Evolutionary conservation across 37 sponge, comb jelly and placozoan genomes (phyloP).

Genomic region (Chondrilla cf. caribensis): DNA sequence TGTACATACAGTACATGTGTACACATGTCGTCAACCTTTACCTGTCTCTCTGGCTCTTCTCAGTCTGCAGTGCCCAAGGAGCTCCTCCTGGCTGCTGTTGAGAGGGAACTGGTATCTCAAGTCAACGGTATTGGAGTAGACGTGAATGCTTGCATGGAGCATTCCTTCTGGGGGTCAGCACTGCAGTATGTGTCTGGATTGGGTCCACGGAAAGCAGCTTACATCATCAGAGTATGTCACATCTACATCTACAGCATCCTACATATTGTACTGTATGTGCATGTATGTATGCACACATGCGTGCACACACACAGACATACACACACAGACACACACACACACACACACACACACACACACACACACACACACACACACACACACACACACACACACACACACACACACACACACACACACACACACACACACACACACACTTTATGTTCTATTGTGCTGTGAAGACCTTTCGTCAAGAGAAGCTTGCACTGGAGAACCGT

Average conservation of each 20-base stretch:
- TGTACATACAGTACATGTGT: neutral
- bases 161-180: constrained; percentile 54
- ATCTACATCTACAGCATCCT: neutral
- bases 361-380: neutral
- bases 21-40: neutral
- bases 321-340: no score
- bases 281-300: neutral
- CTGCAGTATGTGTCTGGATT: constrained; percentile 88
- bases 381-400: neutral
- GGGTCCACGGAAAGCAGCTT: constrained; percentile 93
- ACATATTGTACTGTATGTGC: neutral
- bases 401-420: neutral
- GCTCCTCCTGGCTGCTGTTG: constrained; percentile 46
- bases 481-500: constrained; percentile 73
- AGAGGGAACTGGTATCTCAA: constrained; percentile 68
- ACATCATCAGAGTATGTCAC: constrained; percentile 68
- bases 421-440: neutral
- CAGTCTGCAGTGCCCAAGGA: constrained; percentile 54
- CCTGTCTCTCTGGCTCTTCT: neutral
- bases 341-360: neutral
- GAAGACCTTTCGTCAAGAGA: constrained; percentile 85
- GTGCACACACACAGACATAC: neutral
- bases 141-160: constrained; percentile 75
- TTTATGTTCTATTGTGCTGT: no score
- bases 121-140: constrained; percentile 94